Conservation (phyloP, 1,140 invertebrate species). For the Philopotamus ludificatus region DNA sequence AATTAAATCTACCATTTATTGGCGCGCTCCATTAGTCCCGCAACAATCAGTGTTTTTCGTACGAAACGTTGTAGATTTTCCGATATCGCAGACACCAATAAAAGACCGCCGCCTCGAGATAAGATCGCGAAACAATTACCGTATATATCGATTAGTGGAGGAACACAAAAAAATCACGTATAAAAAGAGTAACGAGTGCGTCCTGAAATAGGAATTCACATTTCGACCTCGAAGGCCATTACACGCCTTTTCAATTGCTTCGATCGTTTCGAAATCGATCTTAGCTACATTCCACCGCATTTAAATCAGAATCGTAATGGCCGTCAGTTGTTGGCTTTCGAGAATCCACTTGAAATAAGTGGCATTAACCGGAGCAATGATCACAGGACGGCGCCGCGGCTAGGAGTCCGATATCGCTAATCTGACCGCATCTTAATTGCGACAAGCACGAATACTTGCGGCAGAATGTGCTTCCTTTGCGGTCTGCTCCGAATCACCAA, state of each 20-base stretch:
- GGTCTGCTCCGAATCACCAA: too few species aligned
- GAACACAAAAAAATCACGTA: constrained; percentile 2
- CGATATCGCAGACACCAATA: not conserved
- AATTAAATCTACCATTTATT: too few species aligned
- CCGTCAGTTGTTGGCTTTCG: constrained; percentile 23
- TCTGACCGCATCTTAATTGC: constrained; percentile 37
- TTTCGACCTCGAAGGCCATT: not conserved
- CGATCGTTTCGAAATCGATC: constrained; percentile 7
- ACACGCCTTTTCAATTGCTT: not conserved
- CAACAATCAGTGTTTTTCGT: too few species aligned
- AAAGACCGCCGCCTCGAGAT: not conserved
- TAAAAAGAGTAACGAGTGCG: too few species aligned
- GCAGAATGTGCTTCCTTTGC: constrained; percentile 1
- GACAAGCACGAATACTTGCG: constrained; percentile 7
- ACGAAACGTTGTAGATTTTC: not conserved
- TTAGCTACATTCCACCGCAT: constrained; percentile 8
- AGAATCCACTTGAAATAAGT: constrained; percentile 35
- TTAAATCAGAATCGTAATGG: constrained; percentile 33
- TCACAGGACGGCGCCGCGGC: constrained; percentile 27
- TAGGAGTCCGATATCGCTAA: constrained; percentile 32
- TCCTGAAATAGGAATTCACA: not conserved
- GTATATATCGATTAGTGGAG: too few species aligned
- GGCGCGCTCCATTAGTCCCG: too few species aligned
- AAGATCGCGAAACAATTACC: too few species aligned
- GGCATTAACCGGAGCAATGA: constrained; percentile 27